Conservation (phyloP, 2,888 invertebrate genomes). For the Latheticus oryzae region DNA sequence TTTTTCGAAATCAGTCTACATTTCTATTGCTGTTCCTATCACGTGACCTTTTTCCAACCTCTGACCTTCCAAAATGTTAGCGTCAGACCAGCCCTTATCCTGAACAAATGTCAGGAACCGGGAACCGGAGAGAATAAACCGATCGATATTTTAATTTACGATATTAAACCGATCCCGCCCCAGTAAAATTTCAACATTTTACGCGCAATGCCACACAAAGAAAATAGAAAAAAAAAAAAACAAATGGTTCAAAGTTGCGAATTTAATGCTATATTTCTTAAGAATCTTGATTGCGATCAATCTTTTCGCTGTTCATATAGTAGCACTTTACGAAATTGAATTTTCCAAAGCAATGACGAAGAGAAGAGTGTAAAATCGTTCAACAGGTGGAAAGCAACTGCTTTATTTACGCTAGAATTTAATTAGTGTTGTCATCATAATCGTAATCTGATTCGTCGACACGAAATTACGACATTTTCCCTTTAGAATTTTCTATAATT, state of each 20-base stretch:
- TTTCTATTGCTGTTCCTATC: constrained; percentile 12
- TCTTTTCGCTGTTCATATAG: too few species aligned
- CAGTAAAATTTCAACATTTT: background rate
- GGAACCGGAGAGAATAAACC: too few species aligned
- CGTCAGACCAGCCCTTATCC: constrained; percentile 7
- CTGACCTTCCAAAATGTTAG: constrained; percentile 19
- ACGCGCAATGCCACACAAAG: constrained; percentile 9
- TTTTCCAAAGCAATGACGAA: background rate
- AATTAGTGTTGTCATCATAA: constrained; percentile 34
- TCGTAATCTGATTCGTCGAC: constrained; percentile 17
- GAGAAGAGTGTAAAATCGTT: constrained; percentile 16
- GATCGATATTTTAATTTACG: constrained; percentile 18
- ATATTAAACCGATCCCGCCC: constrained; percentile 1
- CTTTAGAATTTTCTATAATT: too few species aligned
- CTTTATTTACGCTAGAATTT: constrained; percentile 26
- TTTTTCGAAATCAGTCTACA: constrained; percentile 9
- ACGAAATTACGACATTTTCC: constrained; percentile 6
- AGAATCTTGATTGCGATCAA: too few species aligned
- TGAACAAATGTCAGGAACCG: constrained; percentile 26
- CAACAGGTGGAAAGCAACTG: constrained; percentile 36
- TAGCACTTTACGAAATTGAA: too few species aligned
- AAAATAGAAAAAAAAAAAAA: too few species aligned
- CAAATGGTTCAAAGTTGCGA: background rate
- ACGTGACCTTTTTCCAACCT: constrained; percentile 19
- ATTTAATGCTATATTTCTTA: background rate